Evolutionary conservation across 2,113 vertebrate species (phyloP), one percentile per base, ranked within the genome.

Genomic region (Scomber colias): DNA sequence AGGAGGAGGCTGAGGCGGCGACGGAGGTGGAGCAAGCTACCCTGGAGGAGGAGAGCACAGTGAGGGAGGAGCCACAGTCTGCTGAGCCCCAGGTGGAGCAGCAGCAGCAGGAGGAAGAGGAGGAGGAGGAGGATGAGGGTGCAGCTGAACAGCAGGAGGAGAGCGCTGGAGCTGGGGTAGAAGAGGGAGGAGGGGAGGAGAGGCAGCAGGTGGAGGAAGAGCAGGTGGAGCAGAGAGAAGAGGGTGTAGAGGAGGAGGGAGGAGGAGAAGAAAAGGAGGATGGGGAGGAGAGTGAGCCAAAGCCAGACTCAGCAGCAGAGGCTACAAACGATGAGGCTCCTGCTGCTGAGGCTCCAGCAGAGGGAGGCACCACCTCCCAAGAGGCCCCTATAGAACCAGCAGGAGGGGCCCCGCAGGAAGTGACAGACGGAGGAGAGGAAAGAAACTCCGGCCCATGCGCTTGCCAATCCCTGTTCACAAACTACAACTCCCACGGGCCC

Each of bases 1-100:
- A 24, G 10, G 65, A 74, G 51, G 82, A 79, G 48, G 57, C 21
- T 0, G 72, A 62, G 54, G 67, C 0, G 0, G 21, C 54, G 0
- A 3, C 49, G 8, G 63, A 83, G 35, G 50, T 9, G 40, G 84
- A 76, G 50, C 69, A 61, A 65, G 84, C 35, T 56, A 31, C 44
- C 0, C n/a, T 50, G 24, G 92, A 92, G 76, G 92, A 90, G 86
- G 94, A 88, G 46, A 70, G 15, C 86, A 91, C 91, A 84, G 89
- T 92, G 84, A 83, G 71, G 40, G 89, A 90, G 62, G 90, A 72
- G 19, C 62, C 54, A 1, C 16, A 7, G 0, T 11, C 77, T 17
- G 4, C 44, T 77, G 83, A 89, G 55, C 74, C 67, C n/a, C 94
- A 93, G 84, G 78, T 90, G 60, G 92, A 90, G 89, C 88, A 79